These are phyloP conservation scores for Muricea muricata DNA, from an alignment of 92 coral and sea anemone genomes.

Conservation along the genomic window DNA sequence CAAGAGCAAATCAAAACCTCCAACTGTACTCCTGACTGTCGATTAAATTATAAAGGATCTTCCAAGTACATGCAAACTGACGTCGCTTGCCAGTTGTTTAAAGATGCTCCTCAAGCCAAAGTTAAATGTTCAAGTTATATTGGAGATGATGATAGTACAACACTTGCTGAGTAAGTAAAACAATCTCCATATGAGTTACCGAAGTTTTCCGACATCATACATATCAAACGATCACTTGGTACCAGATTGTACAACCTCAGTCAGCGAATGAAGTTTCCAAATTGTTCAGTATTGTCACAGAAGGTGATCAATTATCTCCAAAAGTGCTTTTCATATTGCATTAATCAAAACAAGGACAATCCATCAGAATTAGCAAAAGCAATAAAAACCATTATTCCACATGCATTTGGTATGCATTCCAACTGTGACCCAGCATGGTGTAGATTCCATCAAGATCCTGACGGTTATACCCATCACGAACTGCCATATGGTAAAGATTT, in stretches of 20 bases:
- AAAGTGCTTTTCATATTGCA: too few species aligned
- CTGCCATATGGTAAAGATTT: conserved; percentile 66
- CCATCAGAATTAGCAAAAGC: too few species aligned
- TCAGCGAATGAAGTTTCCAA: too few species aligned
- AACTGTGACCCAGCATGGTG: too few species aligned
- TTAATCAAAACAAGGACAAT: too few species aligned
- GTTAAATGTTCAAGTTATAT: background rate
- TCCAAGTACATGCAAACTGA: background rate
- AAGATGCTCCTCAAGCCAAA: background rate
- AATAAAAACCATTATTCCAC: background rate
- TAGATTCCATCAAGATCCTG: conserved; percentile 26
- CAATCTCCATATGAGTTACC: conserved; percentile 27
- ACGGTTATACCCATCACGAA: conserved; percentile 55
- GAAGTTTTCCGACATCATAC: conserved; percentile 21
- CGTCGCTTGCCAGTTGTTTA: background rate
- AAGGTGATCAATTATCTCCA: too few species aligned
- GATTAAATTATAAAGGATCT: background rate
- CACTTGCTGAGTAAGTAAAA: conserved; percentile 15
- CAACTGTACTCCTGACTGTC: conserved; percentile 3
- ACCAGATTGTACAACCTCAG: too few species aligned
- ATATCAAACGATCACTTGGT: too few species aligned
- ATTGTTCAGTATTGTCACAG: background rate
- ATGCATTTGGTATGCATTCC: background rate
- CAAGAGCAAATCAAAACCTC: background rate
- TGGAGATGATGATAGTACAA: conserved; percentile 46